phyloP scores from a whole-genome alignment of 2,797 vertebrate genomes.

The Pantherophis vulpinus region DNA sequence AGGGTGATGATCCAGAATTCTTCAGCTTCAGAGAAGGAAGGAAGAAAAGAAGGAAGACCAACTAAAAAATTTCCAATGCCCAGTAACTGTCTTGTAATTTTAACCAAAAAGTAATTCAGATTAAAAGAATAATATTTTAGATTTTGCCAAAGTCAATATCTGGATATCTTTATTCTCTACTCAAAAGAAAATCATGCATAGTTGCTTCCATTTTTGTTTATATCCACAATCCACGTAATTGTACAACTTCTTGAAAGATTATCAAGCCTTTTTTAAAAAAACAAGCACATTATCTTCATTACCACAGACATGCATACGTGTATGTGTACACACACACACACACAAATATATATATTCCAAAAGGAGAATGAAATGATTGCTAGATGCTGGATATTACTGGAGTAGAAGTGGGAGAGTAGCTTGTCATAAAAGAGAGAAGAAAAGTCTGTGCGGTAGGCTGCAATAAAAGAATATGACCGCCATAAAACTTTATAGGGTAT shows the following conservation, averaged over 20 bases:
- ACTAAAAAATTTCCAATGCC: background rate
- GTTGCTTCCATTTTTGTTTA: background rate
- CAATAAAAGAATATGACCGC: conserved; percentile 99
- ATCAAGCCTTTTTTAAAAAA: background rate
- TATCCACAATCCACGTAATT: background rate
- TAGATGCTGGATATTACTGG: conserved; percentile 63
- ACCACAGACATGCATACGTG: background rate
- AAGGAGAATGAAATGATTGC: conserved; percentile 73
- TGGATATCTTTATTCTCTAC: background rate
- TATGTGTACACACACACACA: background rate
- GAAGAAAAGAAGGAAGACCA: background rate
- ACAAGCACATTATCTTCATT: background rate
- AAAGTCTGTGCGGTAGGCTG: conserved; percentile 84
- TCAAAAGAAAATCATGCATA: background rate
- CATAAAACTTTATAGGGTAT: conserved; percentile 99
- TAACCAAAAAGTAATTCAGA: background rate
- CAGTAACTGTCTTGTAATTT: background rate
- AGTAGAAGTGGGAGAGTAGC: conserved; percentile 74
- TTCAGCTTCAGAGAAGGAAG: background rate
- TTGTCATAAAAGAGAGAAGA: conserved; percentile 82
- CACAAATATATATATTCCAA: conserved; percentile 25
- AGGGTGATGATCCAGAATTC: background rate
- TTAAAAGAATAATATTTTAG: background rate
- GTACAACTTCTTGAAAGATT: background rate
- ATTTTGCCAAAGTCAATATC: background rate